Conservation (phyloP, 2,113 vertebrate species). For the Trochalopteron elliotii region DNA sequence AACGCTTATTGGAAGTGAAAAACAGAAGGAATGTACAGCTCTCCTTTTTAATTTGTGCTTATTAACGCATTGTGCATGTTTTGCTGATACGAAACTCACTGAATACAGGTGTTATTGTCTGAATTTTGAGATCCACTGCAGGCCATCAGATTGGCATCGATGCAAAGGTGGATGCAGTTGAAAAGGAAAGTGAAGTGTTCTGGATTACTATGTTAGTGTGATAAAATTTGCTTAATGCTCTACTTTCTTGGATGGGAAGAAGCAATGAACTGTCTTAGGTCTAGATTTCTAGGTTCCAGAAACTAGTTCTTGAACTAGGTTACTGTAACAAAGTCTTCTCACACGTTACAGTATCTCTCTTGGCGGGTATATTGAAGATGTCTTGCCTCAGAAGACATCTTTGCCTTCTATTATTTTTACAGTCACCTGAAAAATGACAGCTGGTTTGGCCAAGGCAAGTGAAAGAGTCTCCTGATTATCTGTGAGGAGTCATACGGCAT, state of each 20-base stretch:
- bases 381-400: neutral
- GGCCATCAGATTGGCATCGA: neutral
- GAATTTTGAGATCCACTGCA: neutral
- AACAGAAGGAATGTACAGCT: neutral
- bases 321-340: neutral
- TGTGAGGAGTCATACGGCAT: neutral
- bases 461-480: neutral
- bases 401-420: neutral
- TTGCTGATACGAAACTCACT: neutral
- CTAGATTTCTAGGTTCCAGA: neutral
- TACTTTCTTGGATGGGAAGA: neutral
- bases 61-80: neutral
- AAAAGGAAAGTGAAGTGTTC: neutral
- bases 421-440: neutral
- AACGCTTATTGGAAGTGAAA: neutral
- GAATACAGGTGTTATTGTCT: neutral
- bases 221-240: accelerated
- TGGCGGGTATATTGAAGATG: neutral
- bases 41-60: neutral
- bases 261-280: neutral
- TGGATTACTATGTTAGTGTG: neutral
- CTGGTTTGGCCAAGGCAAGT: neutral
- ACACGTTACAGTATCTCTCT: neutral
- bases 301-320: neutral
- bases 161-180: neutral